A percentile compares a stretch with the other conserved stretches of the same genome.
Evolutionary conservation across 2,888 invertebrate genomes (phyloP).

Genomic region (Drosophila sordidapex): DNA sequence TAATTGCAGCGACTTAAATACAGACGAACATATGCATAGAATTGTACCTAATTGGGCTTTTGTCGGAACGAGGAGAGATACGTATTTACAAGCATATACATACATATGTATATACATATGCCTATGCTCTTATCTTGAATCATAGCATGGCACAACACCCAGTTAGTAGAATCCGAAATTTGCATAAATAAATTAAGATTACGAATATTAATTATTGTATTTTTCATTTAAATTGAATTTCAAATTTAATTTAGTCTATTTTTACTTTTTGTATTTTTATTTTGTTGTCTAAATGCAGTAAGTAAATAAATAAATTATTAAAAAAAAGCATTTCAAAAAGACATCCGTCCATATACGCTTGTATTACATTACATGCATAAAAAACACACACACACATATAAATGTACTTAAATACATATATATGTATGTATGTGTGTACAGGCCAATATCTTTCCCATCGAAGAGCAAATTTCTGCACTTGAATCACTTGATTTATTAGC

Average conservation of each 20-base stretch:
- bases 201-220: background rate
- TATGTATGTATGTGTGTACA: background rate
- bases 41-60: conserved; percentile 5
- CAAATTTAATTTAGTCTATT: background rate
- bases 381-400: background rate
- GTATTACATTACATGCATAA: background rate
- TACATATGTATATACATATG: background rate
- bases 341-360: background rate
- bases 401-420: background rate
- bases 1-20: conserved; percentile 24
- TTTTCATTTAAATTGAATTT: background rate
- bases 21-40: background rate
- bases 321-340: background rate
- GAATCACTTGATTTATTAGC: conserved; percentile 9
- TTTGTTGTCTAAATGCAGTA: background rate
- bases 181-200: background rate
- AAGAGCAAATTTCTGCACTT: background rate
- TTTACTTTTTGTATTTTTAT: background rate
- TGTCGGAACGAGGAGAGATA: background rate
- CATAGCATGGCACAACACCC: background rate
- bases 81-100: background rate
- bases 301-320: background rate
- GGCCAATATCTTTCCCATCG: background rate
- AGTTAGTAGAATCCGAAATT: background rate
- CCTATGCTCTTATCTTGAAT: background rate